A percentile compares a stretch with the other conserved stretches of the same genome.
Conservation (phyloP, 2,113 vertebrate genomes). For the Loxodonta africana region DNA sequence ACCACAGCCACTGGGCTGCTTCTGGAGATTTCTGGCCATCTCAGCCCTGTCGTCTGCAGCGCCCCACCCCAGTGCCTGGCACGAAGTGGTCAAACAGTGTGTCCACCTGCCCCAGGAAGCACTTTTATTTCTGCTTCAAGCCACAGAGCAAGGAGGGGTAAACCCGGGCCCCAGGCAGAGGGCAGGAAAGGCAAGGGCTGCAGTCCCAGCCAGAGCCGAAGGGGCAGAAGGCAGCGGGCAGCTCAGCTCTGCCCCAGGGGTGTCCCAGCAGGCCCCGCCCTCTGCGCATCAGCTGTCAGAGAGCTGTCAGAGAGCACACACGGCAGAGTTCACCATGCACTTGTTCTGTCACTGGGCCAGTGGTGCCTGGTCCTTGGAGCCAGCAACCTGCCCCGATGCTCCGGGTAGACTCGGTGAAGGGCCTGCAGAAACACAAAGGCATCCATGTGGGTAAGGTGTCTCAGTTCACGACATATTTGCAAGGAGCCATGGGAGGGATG, state of each 20-base stretch:
- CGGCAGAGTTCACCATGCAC: rapidly evolving
- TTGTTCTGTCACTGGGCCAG: neutral
- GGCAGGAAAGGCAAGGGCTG: rapidly evolving
- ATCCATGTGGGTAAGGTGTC: neutral
- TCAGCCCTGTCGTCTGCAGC: too few relatives aligned
- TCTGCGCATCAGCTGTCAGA: neutral
- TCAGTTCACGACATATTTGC: neutral
- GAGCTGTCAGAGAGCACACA: neutral
- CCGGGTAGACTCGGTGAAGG: neutral
- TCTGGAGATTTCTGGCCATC: neutral
- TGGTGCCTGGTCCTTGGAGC: neutral
- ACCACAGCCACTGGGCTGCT: neutral
- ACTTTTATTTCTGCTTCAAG: constrained; percentile 72
- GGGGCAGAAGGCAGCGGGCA: neutral
- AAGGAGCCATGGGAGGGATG: neutral
- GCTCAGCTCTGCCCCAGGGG: neutral
- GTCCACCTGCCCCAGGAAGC: neutral
- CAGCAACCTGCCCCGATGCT: neutral
- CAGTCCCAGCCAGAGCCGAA: neutral
- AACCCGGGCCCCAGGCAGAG: neutral
- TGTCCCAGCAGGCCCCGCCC: neutral
- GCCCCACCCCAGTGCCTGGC: too few relatives aligned
- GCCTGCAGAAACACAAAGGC: neutral
- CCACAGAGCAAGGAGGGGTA: neutral
- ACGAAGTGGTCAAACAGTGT: rapidly evolving